These are phyloP conservation scores for Torymus aiolomorphi DNA, from an alignment of 2,888 invertebrate species.

Conservation along the genomic window DNA sequence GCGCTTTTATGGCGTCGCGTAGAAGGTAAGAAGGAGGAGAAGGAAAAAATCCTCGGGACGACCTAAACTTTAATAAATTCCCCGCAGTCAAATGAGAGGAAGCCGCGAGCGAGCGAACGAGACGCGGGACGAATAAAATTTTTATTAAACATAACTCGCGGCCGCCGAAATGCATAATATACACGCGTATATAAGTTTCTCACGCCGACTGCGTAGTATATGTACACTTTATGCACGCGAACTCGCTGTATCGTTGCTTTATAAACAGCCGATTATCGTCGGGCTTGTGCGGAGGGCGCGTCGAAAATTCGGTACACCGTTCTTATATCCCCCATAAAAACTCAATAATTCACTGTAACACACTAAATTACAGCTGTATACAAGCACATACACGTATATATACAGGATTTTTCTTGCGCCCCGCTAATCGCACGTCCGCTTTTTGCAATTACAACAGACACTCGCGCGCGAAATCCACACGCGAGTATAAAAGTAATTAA, in stretches of 20 bases:
- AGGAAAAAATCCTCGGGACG: slow-evolving; percentile 6
- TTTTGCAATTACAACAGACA: too few relatives aligned
- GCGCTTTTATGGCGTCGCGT: slow-evolving; percentile 11
- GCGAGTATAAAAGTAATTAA: too few relatives aligned
- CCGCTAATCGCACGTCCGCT: too few relatives aligned
- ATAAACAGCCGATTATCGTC: slow-evolving; percentile 8
- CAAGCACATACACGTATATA: too few relatives aligned
- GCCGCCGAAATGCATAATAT: background rate
- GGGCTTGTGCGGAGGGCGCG: background rate
- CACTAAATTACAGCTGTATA: too few relatives aligned
- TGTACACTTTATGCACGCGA: too few relatives aligned
- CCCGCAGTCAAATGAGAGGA: slow-evolving; percentile 42
- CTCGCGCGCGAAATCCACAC: too few relatives aligned
- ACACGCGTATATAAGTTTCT: too few relatives aligned
- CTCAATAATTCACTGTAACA: too few relatives aligned
- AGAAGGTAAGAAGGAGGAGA: background rate
- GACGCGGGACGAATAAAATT: slow-evolving; percentile 37
- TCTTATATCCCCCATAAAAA: too few relatives aligned
- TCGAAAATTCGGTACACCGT: background rate
- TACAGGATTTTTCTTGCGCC: too few relatives aligned
- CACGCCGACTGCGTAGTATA: too few relatives aligned
- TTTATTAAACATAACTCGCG: slow-evolving; percentile 48
- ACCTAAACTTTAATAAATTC: slow-evolving; percentile 50
- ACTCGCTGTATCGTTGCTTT: background rate
- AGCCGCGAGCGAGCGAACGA: background rate